Base-by-base conservation (phyloP, 2,888 invertebrate genomes). In the Adineta ricciae region DNA sequence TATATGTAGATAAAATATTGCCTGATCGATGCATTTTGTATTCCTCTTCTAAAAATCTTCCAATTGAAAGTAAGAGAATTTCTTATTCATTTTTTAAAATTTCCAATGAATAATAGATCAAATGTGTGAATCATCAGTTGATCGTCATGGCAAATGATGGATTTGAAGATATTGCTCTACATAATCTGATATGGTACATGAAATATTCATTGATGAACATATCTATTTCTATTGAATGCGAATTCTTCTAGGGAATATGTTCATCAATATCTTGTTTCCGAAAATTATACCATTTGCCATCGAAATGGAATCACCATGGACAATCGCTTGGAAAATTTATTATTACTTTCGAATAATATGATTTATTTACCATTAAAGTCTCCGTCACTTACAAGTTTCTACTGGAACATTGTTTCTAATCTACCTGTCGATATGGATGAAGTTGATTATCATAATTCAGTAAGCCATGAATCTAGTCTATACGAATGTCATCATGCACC, bases 401-500 rank as follows among this genome's bases (percentile, higher is more conserved):
- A 84, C 38, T 56, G 64, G 54, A n/a, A 27, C 32, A 64, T 64
- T 56, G 24, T 88, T 88, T 88, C 87, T 4, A 21, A 41, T 41
- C n/a, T 78, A n/a, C 78, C 78, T 38, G 9, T 41, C 21, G 78
- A 78, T 78, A 78, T 38, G 38, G 78, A 78, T 78, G 78, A 78
- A 41, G 38, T 78, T n/a, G 19, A 78, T 41, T n/a, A 78, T 78
- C 78, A 78, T 78, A 41, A 14, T 78, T 32, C 41, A 41, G 38
- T 78, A 41, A 21, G 24, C 24, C 3, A 78, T 78, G 8, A 78
- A 78, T 41, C 78, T n/a, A 41, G n/a, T 78, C 24, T 78, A 41
- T 92, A 91, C 87, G 92, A 92, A 88, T 92, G 92, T 87, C 91
- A 91, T 87, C 91, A 91, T 87, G 91, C 91, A 27, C 91, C 92